Evolutionary conservation across 2,888 invertebrate species (phyloP), one percentile per base, ranked within the genome.

Genomic region (Eugnorisma glareosa): DNA sequence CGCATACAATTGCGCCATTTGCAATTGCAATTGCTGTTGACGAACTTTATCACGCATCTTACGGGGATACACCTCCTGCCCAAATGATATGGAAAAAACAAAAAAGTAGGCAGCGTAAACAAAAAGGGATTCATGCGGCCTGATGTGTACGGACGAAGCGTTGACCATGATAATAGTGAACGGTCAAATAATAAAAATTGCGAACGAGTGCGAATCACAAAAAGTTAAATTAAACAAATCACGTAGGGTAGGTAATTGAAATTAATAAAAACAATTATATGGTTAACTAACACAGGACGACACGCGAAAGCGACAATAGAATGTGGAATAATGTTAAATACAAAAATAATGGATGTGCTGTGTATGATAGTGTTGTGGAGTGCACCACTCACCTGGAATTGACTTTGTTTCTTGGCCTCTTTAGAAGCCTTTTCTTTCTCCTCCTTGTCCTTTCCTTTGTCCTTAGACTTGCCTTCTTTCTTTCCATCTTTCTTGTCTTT

Each of bases 31-130:
- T 97, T 97, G 97, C 95, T 97, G 97, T 96, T 97, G 97, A 95
- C 97, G 97, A 94, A 98, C 98, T 97, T 98, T 97, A 97, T 98
- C 98, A 96, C 98, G 98, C 98, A 98, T 98, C 98, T 98, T 98
- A 97, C 98, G 98, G 94, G 98, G 98, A 97, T 98, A 98, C 97
- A 97, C 97, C 97, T 98, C 98, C 97, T 98, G 97, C 97, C 96
- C 97, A 96, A 96, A 96, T 95, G 95, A 97, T 95, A 96, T 96
- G 96, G 95, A 96, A 96, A 95, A 96, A 96, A 96, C 95, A 96
- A 96, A 96, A 86, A 96, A 96, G 95, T 95, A 95, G 94, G 96
- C 95, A 94, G 96, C 96, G 94, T 96, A 96, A 96, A 96, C 96
- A 96, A 95, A 96, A 95, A 94, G 90, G 93, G 95, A 92, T 90